Percentiles rank a stretch among this genome's conserved stretches.
These are phyloP conservation scores for Tragelaphus scriptus DNA, from an alignment of 2,113 vertebrate species.

Conservation along the genomic window DNA sequence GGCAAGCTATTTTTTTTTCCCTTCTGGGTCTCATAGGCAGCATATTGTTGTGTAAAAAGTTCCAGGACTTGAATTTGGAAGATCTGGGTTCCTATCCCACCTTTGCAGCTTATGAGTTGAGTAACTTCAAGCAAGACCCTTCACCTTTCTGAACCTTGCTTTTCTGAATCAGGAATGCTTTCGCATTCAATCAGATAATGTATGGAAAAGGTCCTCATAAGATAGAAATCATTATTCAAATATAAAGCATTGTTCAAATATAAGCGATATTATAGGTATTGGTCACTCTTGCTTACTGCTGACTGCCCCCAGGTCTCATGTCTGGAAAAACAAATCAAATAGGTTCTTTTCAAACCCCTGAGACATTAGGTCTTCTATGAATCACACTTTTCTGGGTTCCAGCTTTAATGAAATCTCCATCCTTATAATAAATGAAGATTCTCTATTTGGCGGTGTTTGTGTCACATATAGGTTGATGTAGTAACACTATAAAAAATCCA, in stretches of 20 bases:
- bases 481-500: background rate
- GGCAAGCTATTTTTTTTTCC: no score
- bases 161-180: background rate
- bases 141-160: background rate
- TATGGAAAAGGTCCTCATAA: background rate
- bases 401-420: background rate
- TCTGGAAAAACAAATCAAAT: background rate
- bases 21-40: background rate
- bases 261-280: background rate
- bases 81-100: background rate
- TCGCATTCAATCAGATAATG: background rate
- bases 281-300: background rate
- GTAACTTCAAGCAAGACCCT: background rate
- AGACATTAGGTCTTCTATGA: background rate
- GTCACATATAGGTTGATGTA: background rate
- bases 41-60: background rate
- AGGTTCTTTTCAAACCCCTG: background rate
- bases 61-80: background rate
- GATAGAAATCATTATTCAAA: background rate
- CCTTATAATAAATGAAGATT: background rate
- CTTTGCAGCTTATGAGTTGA: background rate
- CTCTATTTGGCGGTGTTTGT: background rate
- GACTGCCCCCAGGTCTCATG: background rate
- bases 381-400: background rate
- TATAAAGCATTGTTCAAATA: background rate